Percentiles rank a stretch among this genome's conserved stretches.
phyloP scores from a whole-genome alignment of 2,888 invertebrate species.

The Limnephilus auricula region DNA sequence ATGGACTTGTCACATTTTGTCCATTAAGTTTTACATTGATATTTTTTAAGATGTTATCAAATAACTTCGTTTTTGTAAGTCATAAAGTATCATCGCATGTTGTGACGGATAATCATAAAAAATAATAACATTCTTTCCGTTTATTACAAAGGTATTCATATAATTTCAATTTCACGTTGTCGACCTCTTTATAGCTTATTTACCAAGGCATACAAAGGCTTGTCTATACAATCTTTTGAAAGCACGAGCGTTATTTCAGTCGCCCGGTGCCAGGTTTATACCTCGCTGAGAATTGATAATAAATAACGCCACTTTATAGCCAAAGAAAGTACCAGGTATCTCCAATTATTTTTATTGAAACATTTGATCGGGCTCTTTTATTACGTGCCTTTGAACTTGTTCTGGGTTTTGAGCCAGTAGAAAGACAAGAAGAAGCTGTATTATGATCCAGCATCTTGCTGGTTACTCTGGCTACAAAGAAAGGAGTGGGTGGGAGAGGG shows the following conservation, averaged over 20 bases:
- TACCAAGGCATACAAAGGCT: conserved; percentile 22
- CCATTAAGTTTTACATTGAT: background rate
- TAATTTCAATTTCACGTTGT: conserved; percentile 11
- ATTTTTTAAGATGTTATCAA: background rate
- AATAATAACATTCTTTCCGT: background rate
- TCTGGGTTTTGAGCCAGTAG: background rate
- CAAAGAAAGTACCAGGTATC: background rate
- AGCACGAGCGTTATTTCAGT: conserved; percentile 24
- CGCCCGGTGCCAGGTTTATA: conserved; percentile 5
- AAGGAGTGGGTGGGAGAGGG: background rate
- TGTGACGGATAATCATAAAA: background rate
- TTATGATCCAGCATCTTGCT: conserved; percentile 4
- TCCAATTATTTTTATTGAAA: background rate
- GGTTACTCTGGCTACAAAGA: background rate
- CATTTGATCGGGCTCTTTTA: background rate
- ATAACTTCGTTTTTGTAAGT: background rate
- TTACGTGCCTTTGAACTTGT: conserved; percentile 29
- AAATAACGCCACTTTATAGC: background rate
- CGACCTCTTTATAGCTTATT: background rate
- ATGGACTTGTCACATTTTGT: no score
- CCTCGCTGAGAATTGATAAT: background rate
- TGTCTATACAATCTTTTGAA: conserved; percentile 1
- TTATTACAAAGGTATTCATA: background rate
- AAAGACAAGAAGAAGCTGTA: conserved; percentile 26
- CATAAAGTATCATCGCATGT: background rate